These are phyloP conservation scores for Grantiella picta DNA, from an alignment of 2,113 vertebrate genomes.

Conservation along the genomic window DNA sequence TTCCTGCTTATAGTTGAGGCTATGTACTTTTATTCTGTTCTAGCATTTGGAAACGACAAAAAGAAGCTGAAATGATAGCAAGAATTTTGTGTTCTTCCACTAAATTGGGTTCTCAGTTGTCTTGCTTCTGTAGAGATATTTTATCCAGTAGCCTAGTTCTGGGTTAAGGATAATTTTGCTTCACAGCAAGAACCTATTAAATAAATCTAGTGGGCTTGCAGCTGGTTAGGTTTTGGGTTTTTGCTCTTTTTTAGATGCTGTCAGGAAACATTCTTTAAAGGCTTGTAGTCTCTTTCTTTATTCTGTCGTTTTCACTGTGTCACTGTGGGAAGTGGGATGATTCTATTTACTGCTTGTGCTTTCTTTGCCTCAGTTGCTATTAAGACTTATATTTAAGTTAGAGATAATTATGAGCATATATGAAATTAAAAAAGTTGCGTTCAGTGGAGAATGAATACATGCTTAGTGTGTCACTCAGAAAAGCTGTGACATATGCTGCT, in stretches of 20 bases:
- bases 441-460: not conserved
- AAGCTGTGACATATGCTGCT: not conserved
- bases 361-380: not conserved
- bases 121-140: not conserved
- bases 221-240: not conserved
- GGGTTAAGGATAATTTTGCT: not conserved
- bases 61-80: not conserved
- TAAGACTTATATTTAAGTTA: not conserved
- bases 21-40: not conserved
- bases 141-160: not conserved
- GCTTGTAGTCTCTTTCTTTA: not conserved
- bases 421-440: not conserved
- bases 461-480: not conserved
- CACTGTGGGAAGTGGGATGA: not conserved
- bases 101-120: not conserved
- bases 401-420: not conserved
- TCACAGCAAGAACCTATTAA: not conserved
- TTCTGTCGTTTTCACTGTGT: not conserved
- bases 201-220: not conserved
- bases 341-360: not conserved
- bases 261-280: not conserved
- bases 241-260: not conserved
- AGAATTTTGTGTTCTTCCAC: not conserved
- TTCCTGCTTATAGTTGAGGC: not conserved
- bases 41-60: not conserved